Conservation (phyloP, 2,113 vertebrate species). For the Odobenus rosmarus region DNA sequence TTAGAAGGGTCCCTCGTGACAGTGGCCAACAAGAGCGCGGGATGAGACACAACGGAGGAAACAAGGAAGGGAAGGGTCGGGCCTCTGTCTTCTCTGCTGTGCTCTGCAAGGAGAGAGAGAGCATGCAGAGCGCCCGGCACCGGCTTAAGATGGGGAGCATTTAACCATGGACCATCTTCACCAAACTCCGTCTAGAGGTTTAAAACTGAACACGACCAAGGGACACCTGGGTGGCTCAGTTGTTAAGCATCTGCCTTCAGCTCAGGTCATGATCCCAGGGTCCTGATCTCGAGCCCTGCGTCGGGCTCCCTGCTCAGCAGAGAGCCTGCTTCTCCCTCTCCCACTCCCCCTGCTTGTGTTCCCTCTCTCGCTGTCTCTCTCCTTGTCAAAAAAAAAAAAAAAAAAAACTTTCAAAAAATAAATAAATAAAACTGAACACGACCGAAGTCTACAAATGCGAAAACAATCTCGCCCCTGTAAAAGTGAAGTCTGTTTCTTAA, state of each 20-base stretch:
- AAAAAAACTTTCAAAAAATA: too few species aligned
- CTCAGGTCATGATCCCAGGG: too few species aligned
- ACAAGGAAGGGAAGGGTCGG: neutral
- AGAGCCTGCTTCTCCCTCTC: too few species aligned
- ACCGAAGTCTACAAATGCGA: neutral
- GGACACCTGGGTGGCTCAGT: too few species aligned
- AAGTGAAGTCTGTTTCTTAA: neutral
- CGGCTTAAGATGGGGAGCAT: accelerated
- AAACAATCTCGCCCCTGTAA: neutral
- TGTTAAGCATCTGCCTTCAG: too few species aligned
- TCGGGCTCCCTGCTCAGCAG: too few species aligned
- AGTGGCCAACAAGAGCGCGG: accelerated
- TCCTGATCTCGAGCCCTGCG: too few species aligned
- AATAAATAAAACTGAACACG: neutral
- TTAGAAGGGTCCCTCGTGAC: neutral
- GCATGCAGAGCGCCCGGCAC: accelerated
- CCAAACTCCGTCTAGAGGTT: neutral
- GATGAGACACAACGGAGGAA: neutral
- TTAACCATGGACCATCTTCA: neutral
- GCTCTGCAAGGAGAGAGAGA: neutral
- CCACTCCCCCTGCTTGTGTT: too few species aligned
- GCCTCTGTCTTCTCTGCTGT: neutral
- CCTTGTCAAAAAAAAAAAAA: too few species aligned
- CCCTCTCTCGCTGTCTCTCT: too few species aligned
- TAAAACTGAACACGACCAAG: neutral